These are phyloP conservation scores for Gadopsis marmoratus DNA, from an alignment of 2,797 vertebrate species.

Conservation along the genomic window DNA sequence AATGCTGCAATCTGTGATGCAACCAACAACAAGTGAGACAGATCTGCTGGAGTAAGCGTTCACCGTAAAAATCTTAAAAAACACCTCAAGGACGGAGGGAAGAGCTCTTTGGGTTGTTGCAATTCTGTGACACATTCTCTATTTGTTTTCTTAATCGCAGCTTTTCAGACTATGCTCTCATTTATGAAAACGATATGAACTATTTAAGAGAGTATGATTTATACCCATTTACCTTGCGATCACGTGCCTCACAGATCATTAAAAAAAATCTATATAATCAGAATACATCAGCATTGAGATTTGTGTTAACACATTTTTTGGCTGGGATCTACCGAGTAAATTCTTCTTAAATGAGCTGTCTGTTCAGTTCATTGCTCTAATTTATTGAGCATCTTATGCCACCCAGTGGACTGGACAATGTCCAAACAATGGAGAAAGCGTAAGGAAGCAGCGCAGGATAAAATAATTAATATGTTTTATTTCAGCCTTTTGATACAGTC, in stretches of 20 bases:
- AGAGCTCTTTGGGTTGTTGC: neutral
- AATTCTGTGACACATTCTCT: neutral
- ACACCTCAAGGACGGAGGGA: neutral
- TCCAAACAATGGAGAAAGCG: conserved; percentile 11
- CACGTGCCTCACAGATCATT: neutral
- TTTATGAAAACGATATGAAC: neutral
- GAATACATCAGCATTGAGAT: neutral
- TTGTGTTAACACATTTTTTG: conserved; percentile 1
- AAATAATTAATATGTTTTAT: conserved; percentile 22
- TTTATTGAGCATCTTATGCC: conserved; percentile 39
- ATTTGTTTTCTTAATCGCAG: neutral
- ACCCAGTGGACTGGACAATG: conserved; percentile 52
- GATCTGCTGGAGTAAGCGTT: conserved; percentile 14
- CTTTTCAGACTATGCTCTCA: neutral
- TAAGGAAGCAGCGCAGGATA: neutral
- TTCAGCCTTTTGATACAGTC: conserved; percentile 6
- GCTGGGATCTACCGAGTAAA: neutral
- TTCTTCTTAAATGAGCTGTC: conserved; percentile 10
- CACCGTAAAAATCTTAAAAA: conserved; percentile 1
- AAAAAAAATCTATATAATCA: neutral
- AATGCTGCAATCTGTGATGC: conserved; percentile 64
- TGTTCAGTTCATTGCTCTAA: conserved; percentile 18
- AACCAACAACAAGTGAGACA: conserved; percentile 48
- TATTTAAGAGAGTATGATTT: neutral
- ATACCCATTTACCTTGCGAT: neutral